Evolutionary conservation across 1,140 invertebrate genomes (phyloP).

Genomic region (Phenacoccus solenopsis): DNA sequence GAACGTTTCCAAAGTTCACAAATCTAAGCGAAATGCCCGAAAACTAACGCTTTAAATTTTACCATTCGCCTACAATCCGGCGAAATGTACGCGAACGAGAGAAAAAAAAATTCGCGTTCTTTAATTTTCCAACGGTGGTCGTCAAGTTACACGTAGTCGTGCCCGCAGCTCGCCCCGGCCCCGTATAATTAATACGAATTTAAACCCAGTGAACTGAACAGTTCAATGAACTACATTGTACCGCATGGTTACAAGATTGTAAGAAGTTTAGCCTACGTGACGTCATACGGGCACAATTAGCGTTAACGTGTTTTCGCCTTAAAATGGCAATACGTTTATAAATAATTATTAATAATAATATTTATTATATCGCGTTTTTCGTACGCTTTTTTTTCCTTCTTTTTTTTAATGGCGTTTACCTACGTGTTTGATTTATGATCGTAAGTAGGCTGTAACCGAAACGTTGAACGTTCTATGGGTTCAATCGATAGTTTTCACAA

Average conservation of each 20-base stretch:
- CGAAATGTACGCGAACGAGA: too few species aligned
- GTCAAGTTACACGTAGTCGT: too few species aligned
- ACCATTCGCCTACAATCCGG: too few species aligned
- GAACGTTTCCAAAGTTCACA: too few species aligned
- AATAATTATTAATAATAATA: background rate
- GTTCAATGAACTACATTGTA: background rate
- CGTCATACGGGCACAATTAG: background rate
- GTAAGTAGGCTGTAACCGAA: background rate
- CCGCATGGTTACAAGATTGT: background rate
- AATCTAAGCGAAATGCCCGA: too few species aligned
- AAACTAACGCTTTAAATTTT: too few species aligned
- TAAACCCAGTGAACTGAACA: background rate
- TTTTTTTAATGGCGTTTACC: too few species aligned
- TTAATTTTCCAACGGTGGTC: too few species aligned
- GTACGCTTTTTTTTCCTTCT: too few species aligned
- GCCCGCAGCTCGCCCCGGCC: background rate
- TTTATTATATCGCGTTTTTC: too few species aligned
- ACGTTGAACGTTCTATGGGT: background rate
- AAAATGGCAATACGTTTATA: background rate
- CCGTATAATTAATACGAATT: conserved; percentile 3
- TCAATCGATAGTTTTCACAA: background rate
- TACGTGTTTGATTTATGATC: background rate
- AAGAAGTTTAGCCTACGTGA: background rate
- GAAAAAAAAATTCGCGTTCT: too few species aligned
- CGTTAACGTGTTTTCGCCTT: background rate